These are phyloP conservation scores for Stomatorhinus ivindoensis DNA, from an alignment of 2,113 vertebrate species.

Conservation along the genomic window DNA sequence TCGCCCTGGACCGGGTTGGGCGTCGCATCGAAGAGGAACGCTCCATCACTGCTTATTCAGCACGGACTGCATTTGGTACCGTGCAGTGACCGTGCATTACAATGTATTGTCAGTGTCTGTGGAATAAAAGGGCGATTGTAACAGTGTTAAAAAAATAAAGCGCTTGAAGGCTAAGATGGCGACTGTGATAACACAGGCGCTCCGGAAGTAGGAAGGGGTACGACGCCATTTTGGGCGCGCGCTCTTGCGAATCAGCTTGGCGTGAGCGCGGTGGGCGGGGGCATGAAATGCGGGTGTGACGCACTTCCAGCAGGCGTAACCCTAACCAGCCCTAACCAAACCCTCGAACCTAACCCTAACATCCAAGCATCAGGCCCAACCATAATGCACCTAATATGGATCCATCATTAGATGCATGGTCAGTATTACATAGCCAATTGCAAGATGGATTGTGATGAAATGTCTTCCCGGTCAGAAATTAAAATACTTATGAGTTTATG, in stretches of 20 bases:
- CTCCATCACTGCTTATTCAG: neutral
- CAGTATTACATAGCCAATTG: neutral
- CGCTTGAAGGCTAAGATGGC: neutral
- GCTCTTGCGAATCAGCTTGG: neutral
- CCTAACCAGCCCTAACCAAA: neutral
- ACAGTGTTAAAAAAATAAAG: neutral
- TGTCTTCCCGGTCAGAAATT: neutral
- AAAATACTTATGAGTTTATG: neutral
- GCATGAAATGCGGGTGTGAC: neutral
- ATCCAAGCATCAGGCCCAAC: neutral
- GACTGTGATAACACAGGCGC: neutral
- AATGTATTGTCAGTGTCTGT: neutral
- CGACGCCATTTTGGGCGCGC: neutral
- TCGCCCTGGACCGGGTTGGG: neutral
- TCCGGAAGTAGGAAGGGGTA: slow-evolving; percentile 10
- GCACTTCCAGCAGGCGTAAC: neutral
- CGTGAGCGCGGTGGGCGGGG: neutral
- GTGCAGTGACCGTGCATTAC: too few relatives aligned
- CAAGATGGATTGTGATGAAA: neutral
- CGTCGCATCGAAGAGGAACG: neutral
- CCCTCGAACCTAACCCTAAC: neutral
- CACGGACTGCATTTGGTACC: neutral
- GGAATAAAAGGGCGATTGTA: neutral
- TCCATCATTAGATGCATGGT: neutral
- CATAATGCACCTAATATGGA: neutral